Evolutionary conservation across 2,797 vertebrate species (phyloP), one percentile per base, ranked within the genome.

Genomic region (Syndactyla subalaris): DNA sequence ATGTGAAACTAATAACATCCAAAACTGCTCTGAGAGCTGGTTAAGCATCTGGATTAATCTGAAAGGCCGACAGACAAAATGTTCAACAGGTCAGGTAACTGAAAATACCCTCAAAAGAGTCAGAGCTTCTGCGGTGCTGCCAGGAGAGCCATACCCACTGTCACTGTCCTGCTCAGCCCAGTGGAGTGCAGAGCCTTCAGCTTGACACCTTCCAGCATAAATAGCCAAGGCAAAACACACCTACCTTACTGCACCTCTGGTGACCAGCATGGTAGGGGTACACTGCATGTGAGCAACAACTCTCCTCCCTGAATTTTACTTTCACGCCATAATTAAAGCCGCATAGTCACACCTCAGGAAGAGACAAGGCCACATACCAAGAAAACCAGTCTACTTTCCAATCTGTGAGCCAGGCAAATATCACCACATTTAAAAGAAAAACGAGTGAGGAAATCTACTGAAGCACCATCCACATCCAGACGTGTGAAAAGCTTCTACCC

Each of bases 281-380:
- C 48, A 13, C 23, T 52, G 62, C 54, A 51, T 2, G 14, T 3
- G 5, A 71, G 30, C 57, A 54, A n/a, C 32, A 21, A 10, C 32
- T 29, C 75, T 49, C 45, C 17, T 38, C 38, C 68, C n/a, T 38
- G 9, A 13, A 39, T 43, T 32, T 12, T 65, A 36, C 38, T 67
- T 89, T 41, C 34, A 22, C 9, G 32, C 19, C 10, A 1, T 10
- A 66, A 61, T 6, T 43, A 54, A 51, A 85, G 59, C 15, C 2
- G 1, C 21, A 34, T 0, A 51, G 51, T 21, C 6, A 7, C 67
- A 62, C 27, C 43, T 57, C 0, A 0, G 63, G 20, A 70, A 36
- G 52, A 79, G 24, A 48, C 0, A 0, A 34, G 48, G 36, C 48
- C 15, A 0, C 1, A 16, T 29, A 66, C 26, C 32, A 62, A 54